phyloP scores from a whole-genome alignment of 2,888 invertebrate genomes.

The Mesorhabditis spiculigera region DNA sequence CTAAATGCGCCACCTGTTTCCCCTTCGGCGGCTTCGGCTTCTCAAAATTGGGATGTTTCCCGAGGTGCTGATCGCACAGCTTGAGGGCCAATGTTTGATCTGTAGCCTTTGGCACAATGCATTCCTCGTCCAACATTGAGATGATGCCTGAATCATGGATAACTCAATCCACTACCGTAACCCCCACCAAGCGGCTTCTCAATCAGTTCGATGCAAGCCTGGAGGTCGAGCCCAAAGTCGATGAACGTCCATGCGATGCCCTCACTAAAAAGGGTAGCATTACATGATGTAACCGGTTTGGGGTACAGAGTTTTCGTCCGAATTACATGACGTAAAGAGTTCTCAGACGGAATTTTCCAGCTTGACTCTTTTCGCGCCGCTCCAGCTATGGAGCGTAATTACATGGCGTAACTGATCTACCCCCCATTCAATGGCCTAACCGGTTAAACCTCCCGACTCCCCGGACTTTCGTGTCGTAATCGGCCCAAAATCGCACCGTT shows the following conservation, averaged over 20 bases:
- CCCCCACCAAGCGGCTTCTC: constrained; percentile 71
- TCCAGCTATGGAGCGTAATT: too few relatives aligned
- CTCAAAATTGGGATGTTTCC: constrained; percentile 89
- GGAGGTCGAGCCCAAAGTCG: constrained; percentile 94
- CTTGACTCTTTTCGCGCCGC: too few relatives aligned
- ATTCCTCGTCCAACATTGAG: constrained; percentile 94
- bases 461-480: background rate
- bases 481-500: constrained; percentile 62
- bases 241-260: constrained; percentile 93
- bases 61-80: constrained; percentile 93
- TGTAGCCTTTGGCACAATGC: constrained; percentile 99
- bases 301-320: too few relatives aligned
- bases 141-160: constrained; percentile 50
- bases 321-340: too few relatives aligned
- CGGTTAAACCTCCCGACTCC: too few relatives aligned
- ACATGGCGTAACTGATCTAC: too few relatives aligned
- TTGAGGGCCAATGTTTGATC: constrained; percentile 98
- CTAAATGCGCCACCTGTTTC: constrained; percentile 65
- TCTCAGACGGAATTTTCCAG: too few relatives aligned
- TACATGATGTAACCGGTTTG: too few relatives aligned
- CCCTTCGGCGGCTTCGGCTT: constrained; percentile 74
- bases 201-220: constrained; percentile 90
- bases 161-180: background rate
- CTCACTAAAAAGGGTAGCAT: constrained; percentile 25
- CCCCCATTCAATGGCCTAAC: too few relatives aligned